These are phyloP conservation scores for Neotragus moschatus DNA, from an alignment of 2,113 vertebrate species.

Conservation along the genomic window DNA sequence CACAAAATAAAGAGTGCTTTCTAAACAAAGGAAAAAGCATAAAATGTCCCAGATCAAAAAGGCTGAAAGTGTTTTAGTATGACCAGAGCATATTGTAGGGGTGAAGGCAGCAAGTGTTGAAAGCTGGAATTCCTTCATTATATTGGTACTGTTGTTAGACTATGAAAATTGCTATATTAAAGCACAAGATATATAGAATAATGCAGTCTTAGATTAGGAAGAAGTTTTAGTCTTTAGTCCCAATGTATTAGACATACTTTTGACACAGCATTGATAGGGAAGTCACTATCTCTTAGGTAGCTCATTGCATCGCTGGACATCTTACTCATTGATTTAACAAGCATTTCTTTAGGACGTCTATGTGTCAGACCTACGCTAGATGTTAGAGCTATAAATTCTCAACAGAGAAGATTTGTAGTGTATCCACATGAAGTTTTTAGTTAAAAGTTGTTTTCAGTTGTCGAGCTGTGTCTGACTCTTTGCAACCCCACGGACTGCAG, in stretches of 20 bases:
- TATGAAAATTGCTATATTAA: neutral
- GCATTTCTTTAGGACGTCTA: neutral
- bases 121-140: neutral
- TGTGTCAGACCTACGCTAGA: neutral
- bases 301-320: neutral
- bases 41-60: neutral
- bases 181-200: neutral
- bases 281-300: neutral
- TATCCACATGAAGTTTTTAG: neutral
- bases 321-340: neutral
- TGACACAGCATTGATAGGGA: neutral
- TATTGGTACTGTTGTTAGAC: neutral
- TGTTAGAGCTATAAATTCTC: neutral
- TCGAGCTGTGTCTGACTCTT: neutral
- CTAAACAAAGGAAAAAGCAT: neutral
- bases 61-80: neutral
- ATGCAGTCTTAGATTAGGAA: neutral
- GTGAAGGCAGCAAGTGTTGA: neutral
- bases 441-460: neutral
- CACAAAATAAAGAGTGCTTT: neutral
- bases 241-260: neutral
- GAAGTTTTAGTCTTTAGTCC: neutral
- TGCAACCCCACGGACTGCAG: neutral
- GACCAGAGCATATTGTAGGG: neutral
- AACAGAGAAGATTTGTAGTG: neutral